phyloP scores from a whole-genome alignment of 2,113 vertebrate genomes.

The Gnathonemus longibarbis region DNA sequence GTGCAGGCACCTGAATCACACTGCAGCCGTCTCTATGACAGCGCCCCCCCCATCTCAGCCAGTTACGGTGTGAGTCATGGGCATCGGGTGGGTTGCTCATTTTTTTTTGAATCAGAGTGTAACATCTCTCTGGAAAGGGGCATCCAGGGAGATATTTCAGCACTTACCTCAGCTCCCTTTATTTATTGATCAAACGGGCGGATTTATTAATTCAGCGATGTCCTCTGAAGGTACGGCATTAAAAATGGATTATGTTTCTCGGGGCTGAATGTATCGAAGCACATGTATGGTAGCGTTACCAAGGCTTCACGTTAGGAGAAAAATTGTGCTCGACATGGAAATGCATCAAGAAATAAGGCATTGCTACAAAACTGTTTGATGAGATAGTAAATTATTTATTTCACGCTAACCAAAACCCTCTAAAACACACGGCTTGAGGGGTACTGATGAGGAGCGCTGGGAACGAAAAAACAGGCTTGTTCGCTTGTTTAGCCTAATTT shows the following conservation, averaged over 20 bases:
- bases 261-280: not conserved
- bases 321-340: not conserved
- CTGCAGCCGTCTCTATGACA: not conserved
- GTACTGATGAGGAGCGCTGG: not conserved
- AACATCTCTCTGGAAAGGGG: not conserved
- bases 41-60: not conserved
- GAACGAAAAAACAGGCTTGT: not conserved
- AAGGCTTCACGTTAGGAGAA: not conserved
- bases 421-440: not conserved
- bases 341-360: not conserved
- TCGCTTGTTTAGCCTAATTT: not conserved
- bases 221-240: conserved; percentile 44
- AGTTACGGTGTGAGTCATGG: not conserved
- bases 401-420: not conserved
- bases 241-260: not conserved
- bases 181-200: conserved; percentile 53
- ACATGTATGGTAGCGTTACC: not conserved
- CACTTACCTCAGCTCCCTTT: not conserved
- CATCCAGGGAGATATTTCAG: conserved; percentile 2
- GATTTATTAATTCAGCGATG: conserved; percentile 46
- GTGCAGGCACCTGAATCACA: not conserved
- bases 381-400: not conserved
- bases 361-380: not conserved
- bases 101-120: not conserved
- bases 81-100: not conserved